Percentiles rank a stretch among this genome's conserved stretches.
These are phyloP conservation scores for Anguilla pacifica DNA, from an alignment of 2,797 vertebrate genomes.

Conservation along the genomic window DNA sequence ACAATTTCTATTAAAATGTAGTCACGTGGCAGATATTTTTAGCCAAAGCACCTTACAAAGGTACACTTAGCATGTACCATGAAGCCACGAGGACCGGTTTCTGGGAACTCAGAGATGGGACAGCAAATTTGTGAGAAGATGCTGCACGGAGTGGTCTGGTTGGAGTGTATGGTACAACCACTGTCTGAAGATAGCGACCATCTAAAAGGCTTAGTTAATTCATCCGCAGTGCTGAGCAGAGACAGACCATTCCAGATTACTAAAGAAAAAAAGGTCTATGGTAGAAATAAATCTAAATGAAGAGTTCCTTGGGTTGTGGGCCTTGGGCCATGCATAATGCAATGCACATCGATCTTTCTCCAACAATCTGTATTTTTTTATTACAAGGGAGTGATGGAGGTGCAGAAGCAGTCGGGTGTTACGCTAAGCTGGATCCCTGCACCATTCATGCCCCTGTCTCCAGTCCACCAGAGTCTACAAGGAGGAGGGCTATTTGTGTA, in stretches of 20 bases:
- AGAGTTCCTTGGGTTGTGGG: neutral
- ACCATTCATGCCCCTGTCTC: neutral
- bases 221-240: neutral
- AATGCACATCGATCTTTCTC: neutral
- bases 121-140: neutral
- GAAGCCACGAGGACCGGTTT: neutral
- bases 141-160: neutral
- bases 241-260: neutral
- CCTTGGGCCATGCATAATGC: conserved; percentile 5
- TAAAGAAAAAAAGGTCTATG: neutral
- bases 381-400: conserved; percentile 1
- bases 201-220: neutral
- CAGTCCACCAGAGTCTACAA: neutral
- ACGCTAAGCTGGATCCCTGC: neutral
- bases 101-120: neutral
- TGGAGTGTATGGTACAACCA: neutral
- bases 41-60: too few species aligned
- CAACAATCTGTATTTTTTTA: conserved; percentile 8
- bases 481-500: neutral
- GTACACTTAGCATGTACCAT: neutral
- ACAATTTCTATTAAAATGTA: too few species aligned
- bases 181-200: neutral
- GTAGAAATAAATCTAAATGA: neutral
- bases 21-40: too few species aligned
- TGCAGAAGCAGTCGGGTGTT: neutral